A percentile compares a stretch with the other conserved stretches of the same genome.
phyloP scores from a whole-genome alignment of 2,113 vertebrate species.

The Channa maculata region DNA sequence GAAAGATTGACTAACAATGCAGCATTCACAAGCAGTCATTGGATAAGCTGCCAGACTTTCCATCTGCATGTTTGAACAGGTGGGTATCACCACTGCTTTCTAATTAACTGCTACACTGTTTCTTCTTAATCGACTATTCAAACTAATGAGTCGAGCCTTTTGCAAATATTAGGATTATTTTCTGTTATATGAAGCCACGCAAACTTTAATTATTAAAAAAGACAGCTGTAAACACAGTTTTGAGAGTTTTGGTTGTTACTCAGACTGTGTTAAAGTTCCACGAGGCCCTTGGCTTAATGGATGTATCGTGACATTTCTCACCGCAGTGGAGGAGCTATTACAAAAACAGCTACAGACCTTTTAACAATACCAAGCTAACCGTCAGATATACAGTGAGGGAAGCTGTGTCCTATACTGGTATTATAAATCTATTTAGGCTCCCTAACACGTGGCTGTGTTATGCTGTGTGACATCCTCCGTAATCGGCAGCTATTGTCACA shows the following conservation, averaged over 20 bases:
- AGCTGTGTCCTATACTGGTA: conserved; percentile 41
- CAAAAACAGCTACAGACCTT: conserved; percentile 21
- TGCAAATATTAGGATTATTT: conserved; percentile 71
- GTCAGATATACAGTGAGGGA: conserved; percentile 40
- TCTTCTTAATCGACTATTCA: conserved; percentile 58
- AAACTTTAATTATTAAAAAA: conserved; percentile 43
- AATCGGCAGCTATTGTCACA: conserved; percentile 70
- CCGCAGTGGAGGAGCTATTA: conserved; percentile 18
- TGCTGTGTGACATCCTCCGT: conserved; percentile 69
- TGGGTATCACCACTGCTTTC: conserved; percentile 67
- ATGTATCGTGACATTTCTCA: conserved; percentile 4
- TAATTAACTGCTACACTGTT: conserved; percentile 76
- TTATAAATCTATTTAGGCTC: conserved; percentile 54
- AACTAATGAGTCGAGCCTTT: conserved; percentile 62
- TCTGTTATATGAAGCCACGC: conserved; percentile 22
- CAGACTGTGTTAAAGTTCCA: conserved; percentile 1
- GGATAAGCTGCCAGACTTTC: conserved; percentile 48
- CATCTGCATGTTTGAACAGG: conserved; percentile 71
- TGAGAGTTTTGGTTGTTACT: not conserved
- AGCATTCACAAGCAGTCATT: conserved; percentile 23
- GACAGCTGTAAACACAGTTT: conserved; percentile 8
- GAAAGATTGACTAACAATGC: conserved; percentile 3
- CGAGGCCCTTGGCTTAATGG: conserved; percentile 23
- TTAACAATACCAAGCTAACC: conserved; percentile 45
- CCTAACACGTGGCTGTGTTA: conserved; percentile 54